Evolutionary conservation across 2,888 invertebrate genomes (phyloP), one percentile per base, ranked within the genome.

Genomic region (Scaptomyza tumidula): DNA sequence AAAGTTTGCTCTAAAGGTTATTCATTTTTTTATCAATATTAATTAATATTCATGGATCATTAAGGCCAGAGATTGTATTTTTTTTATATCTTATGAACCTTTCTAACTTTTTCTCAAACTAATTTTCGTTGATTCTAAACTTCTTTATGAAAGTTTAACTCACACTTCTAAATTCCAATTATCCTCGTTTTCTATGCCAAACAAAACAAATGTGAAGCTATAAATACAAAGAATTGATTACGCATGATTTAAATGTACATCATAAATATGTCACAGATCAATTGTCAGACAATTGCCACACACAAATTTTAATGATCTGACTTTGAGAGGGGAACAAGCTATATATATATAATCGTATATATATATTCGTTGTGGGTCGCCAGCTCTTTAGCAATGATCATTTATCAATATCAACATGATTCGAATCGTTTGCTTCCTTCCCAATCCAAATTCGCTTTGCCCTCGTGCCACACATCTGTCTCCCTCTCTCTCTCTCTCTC

Each of bases 401-500:
- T 82, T 82, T 86, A 86, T 82, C 82, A 82, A 83, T 83, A 83
- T 82, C 60, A 78, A 68, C 39, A 35, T 24, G 24, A 24, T 24
- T 13, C 60, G 57, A 62, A 33, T 60, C 41, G 65, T 33, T 6
- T 14, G 33, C 10, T 33, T 9, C 31, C 10, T 33, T 9, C 31
- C 46, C 56, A 31, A 39, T 14, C 13, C 7, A 3, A 39, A 39
- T 53, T 61, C 52, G 71, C 19, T 49, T 45, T 67, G 71, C 59
- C 58, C 75, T 69, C 73, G 76, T 75, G 72, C 76, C 76, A 57
- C 46, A 67, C 60, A 68, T 39, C 53, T 57, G 49, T 41, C 7
- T 39, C 14, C 6, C n/a, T n/a, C 3, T 37, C 6, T 6, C 37
- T 19, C 19, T 19, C 19, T 19, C 19, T 19, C 19, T 19, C 19